Evolutionary conservation across 2,113 vertebrate genomes (phyloP).

Genomic region (human): GRCh38 chr12:43218501-43219000

Average conservation of each 20-base stretch:
- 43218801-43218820: not conserved
- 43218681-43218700: slow-evolving; percentile 38
- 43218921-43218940: not conserved
- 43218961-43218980: not conserved
- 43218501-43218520: not conserved
- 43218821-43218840: not conserved
- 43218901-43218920: not conserved
- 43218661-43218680: not conserved
- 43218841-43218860: not conserved
- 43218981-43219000: not conserved
- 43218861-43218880: not conserved
- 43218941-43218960: not conserved
- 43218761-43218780: not conserved
- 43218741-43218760: not conserved
- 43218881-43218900: not conserved
- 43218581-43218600: not conserved
- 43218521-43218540: not conserved
- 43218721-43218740: not conserved
- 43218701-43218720: not conserved
- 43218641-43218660: not conserved
- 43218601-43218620: not conserved
- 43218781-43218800: not conserved
- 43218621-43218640: not conserved
- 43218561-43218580: not conserved
- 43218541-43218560: not conserved